These are phyloP conservation scores for Poeciliopsis occidentalis DNA, from an alignment of 2,113 vertebrate genomes.

Conservation along the genomic window DNA sequence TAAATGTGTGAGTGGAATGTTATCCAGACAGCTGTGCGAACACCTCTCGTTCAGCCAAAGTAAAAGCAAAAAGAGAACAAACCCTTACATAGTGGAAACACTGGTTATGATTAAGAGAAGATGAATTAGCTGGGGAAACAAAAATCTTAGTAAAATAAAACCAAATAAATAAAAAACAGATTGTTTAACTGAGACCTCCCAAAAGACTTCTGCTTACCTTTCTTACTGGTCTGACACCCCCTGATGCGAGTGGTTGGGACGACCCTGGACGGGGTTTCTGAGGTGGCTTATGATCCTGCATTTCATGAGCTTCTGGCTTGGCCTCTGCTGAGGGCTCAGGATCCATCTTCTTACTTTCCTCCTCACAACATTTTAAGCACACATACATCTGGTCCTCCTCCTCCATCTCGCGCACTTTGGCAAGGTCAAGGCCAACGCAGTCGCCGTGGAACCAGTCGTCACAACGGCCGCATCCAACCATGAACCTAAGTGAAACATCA, in stretches of 20 bases:
- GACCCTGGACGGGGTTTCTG: constrained; percentile 78
- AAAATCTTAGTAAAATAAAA: background rate
- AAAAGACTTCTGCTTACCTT: constrained; percentile 76
- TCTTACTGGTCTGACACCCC: constrained; percentile 86
- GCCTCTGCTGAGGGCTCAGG: constrained; percentile 37
- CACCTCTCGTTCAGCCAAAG: constrained; percentile 30
- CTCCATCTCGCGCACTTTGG: constrained; percentile 94
- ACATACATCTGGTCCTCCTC: constrained; percentile 97
- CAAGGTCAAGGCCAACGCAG: constrained; percentile 93
- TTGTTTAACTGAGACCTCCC: background rate
- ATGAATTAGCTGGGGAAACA: constrained; percentile 62
- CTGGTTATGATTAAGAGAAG: constrained; percentile 66
- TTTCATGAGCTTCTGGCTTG: constrained; percentile 71
- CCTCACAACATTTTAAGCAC: constrained; percentile 93
- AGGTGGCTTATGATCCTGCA: constrained; percentile 78
- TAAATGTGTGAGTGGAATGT: constrained; percentile 15
- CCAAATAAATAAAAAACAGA: background rate
- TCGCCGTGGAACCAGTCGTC: constrained; percentile 99
- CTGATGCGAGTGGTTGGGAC: constrained; percentile 72
- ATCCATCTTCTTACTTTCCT: constrained; percentile 88
- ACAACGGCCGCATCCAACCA: constrained; percentile 97
- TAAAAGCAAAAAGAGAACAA: constrained; percentile 59
- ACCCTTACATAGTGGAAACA: constrained; percentile 58
- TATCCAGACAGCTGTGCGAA: constrained; percentile 46
- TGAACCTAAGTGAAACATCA: constrained; percentile 83